A percentile compares a stretch with the other conserved stretches of the same genome.
Evolutionary conservation across 2,113 vertebrate species (phyloP).

Genomic region (Rhinolophus ferrumequinum): DNA sequence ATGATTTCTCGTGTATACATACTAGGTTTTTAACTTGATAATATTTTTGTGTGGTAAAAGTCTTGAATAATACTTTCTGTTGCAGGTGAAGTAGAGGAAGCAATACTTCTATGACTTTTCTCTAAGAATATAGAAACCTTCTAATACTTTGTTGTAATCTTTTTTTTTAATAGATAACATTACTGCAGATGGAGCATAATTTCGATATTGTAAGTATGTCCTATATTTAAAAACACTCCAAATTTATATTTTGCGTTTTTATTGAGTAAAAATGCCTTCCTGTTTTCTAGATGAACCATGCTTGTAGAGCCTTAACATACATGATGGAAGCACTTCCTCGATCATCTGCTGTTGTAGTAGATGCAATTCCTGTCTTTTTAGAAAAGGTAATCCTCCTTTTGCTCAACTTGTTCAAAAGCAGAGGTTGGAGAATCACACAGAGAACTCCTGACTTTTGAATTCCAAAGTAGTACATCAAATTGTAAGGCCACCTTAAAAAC

Average conservation of each 20-base stretch:
- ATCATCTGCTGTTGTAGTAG: conserved; percentile 98
- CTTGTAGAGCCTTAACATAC: conserved; percentile 98
- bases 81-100: conserved; percentile 8
- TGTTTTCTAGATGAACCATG: conserved; percentile 96
- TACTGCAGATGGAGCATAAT: conserved; percentile 99
- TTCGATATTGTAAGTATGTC: conserved; percentile 98
- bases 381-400: conserved; percentile 91
- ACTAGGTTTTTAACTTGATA: not conserved
- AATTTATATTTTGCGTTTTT: conserved; percentile 2
- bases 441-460: not conserved
- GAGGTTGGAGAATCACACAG: not conserved
- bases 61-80: not conserved
- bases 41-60: not conserved
- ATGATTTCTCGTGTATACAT: not conserved
- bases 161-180: conserved; percentile 91
- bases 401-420: not conserved
- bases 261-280: not conserved
- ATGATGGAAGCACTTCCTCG: conserved; percentile 99
- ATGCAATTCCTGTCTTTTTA: conserved; percentile 99
- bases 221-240: not conserved
- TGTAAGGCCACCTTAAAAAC: not conserved
- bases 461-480: not conserved
- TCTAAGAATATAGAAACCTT: not conserved
- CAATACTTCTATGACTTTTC: not conserved
- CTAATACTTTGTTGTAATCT: conserved; percentile 42